Percentiles rank a stretch among this genome's conserved stretches.
These are phyloP conservation scores for Hemichromis elongatus DNA, from an alignment of 2,113 vertebrate genomes.

Conservation along the genomic window DNA sequence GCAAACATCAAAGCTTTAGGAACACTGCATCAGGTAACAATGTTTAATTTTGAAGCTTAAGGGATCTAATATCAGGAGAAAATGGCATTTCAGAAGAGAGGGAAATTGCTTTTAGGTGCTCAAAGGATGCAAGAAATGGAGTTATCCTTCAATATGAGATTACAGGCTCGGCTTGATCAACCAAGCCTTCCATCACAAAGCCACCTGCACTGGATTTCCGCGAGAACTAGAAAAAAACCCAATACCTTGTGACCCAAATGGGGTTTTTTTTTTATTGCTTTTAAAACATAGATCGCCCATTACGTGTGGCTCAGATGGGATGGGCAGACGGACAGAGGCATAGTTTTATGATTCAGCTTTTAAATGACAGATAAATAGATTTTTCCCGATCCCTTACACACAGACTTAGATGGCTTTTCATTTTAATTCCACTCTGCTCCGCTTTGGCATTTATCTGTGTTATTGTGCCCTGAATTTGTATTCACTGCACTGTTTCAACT, in stretches of 20 bases:
- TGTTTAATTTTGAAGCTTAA: constrained; percentile 33
- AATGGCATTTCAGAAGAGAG: constrained; percentile 24
- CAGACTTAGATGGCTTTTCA: neutral
- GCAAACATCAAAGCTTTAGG: neutral
- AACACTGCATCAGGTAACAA: neutral
- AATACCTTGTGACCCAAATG: neutral
- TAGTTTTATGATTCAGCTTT: neutral
- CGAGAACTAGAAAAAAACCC: neutral
- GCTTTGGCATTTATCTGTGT: neutral
- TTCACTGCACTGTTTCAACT: neutral
- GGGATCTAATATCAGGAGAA: constrained; percentile 3
- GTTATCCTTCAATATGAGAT: constrained; percentile 45
- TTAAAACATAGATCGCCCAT: neutral
- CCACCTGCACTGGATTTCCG: constrained; percentile 9
- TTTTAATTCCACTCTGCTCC: neutral
- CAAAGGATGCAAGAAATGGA: constrained; percentile 16
- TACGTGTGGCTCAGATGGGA: neutral
- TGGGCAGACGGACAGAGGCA: neutral
- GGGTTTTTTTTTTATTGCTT: rapidly evolving
- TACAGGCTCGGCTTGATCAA: constrained; percentile 26
- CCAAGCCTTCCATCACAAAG: neutral
- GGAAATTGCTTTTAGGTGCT: constrained; percentile 31
- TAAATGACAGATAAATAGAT: neutral
- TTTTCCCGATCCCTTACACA: neutral
- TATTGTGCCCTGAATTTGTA: neutral